Conservation (phyloP, 1,140 invertebrate species). For the Gonioctena quinquepunctata region DNA sequence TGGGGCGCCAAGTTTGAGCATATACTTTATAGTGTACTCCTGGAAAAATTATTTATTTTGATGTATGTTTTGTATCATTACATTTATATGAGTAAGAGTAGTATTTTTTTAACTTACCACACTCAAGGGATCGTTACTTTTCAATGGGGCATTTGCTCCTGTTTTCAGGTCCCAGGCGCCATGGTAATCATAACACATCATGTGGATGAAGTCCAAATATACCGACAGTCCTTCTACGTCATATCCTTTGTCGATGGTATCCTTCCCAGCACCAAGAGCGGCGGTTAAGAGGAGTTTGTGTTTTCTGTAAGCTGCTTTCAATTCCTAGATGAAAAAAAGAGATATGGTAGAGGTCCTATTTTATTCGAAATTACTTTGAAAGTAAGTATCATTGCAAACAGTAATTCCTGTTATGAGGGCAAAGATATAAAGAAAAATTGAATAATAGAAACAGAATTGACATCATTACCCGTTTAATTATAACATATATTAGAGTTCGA, state of each 20-base stretch:
- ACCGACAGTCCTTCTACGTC: conserved; percentile 72
- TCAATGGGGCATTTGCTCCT: conserved; percentile 73
- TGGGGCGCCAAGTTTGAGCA: conserved; percentile 71
- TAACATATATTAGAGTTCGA: too few species aligned
- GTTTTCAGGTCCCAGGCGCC: conserved; percentile 79
- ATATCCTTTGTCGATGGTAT: conserved; percentile 74
- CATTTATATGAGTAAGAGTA: background rate
- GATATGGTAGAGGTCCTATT: too few species aligned
- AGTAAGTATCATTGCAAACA: too few species aligned
- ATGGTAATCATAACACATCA: conserved; percentile 92
- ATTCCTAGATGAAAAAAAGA: conserved; percentile 63
- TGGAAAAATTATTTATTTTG: conserved; percentile 43
- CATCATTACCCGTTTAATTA: too few species aligned
- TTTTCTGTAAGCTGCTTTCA: conserved; percentile 64
- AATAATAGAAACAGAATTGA: too few species aligned
- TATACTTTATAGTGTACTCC: conserved; percentile 77
- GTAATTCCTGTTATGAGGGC: too few species aligned
- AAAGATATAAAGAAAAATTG: too few species aligned
- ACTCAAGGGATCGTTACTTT: conserved; percentile 60
- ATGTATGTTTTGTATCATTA: background rate
- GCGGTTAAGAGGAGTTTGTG: conserved; percentile 71
- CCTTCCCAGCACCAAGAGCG: conserved; percentile 73
- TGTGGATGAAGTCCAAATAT: conserved; percentile 80
- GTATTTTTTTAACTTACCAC: conserved; percentile 68
- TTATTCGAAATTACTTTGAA: too few species aligned